phyloP scores from a whole-genome alignment of 1,140 invertebrate species.

The Planococcus citri region DNA sequence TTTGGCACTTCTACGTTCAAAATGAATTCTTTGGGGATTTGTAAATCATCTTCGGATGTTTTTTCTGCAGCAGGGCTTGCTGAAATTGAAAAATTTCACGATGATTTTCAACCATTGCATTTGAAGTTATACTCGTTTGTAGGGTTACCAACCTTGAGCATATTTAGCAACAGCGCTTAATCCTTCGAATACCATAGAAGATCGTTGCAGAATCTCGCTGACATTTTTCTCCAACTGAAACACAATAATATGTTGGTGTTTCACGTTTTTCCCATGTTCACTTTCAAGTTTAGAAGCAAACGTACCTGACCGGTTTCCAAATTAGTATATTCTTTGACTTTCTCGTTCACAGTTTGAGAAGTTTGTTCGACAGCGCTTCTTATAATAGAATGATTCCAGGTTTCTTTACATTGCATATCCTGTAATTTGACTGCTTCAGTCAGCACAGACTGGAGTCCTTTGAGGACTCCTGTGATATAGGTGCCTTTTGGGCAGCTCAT shows the following conservation, averaged over 20 bases:
- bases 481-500: constrained; percentile 3
- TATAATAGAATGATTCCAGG: constrained; percentile 50
- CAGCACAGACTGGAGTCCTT: constrained; percentile 45
- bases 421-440: constrained; percentile 45
- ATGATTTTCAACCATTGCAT: neutral
- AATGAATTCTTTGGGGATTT: neutral
- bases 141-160: constrained; percentile 26
- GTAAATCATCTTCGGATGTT: neutral
- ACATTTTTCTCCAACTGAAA: constrained; percentile 27
- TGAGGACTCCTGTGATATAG: constrained; percentile 38
- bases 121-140: neutral
- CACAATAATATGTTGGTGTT: constrained; percentile 24
- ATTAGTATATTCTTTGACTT: constrained; percentile 30
- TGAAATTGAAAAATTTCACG: neutral
- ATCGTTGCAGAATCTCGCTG: constrained; percentile 31
- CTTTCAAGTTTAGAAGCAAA: too few species aligned
- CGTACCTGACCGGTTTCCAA: constrained; percentile 26
- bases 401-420: constrained; percentile 38
- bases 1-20: neutral
- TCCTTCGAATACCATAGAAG: constrained; percentile 33
- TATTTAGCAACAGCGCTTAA: constrained; percentile 31
- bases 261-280: too few species aligned
- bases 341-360: neutral
- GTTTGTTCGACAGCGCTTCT: constrained; percentile 35
- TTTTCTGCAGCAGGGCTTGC: too few species aligned